A percentile compares a stretch with the other conserved stretches of the same genome.
Conservation (phyloP, 2,888 invertebrate genomes). For the Eurytoma californica region DNA sequence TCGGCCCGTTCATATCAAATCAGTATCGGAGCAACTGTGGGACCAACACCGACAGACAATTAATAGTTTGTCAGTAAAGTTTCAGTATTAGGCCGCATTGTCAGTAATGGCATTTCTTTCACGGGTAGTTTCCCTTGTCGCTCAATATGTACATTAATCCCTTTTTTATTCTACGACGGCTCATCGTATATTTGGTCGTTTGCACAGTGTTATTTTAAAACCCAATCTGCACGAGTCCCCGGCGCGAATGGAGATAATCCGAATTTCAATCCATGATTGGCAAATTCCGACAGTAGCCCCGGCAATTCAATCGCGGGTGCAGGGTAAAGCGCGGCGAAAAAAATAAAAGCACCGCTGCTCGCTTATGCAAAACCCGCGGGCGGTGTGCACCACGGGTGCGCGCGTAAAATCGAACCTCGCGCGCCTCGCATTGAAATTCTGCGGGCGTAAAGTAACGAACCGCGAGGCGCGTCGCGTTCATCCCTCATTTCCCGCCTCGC, state of each 20-base stretch:
- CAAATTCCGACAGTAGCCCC: neutral
- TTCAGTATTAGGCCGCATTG: too few relatives aligned
- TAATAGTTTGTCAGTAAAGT: too few relatives aligned
- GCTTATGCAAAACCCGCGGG: constrained; percentile 17
- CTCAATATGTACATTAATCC: too few relatives aligned
- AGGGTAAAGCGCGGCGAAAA: neutral
- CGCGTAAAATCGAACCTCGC: constrained; percentile 23
- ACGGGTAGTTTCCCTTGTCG: too few relatives aligned
- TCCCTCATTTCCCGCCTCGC: constrained; percentile 32
- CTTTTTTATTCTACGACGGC: too few relatives aligned
- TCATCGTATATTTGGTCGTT: too few relatives aligned
- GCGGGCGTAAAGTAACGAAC: constrained; percentile 13
- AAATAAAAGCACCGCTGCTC: neutral
- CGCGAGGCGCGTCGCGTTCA: neutral
- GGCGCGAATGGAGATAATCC: neutral
- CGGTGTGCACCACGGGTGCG: neutral
- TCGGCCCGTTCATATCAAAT: too few relatives aligned
- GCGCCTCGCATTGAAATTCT: constrained; percentile 37
- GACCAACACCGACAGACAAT: too few relatives aligned
- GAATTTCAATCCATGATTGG: neutral
- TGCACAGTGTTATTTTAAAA: too few relatives aligned
- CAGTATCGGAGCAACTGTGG: too few relatives aligned
- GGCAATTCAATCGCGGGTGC: constrained; percentile 14
- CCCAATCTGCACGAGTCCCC: neutral
- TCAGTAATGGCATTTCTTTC: too few relatives aligned